Percentiles rank a stretch among this genome's conserved stretches.
Evolutionary conservation across 2,888 invertebrate genomes (phyloP).

Genomic region (Heterodera filipjevi): DNA sequence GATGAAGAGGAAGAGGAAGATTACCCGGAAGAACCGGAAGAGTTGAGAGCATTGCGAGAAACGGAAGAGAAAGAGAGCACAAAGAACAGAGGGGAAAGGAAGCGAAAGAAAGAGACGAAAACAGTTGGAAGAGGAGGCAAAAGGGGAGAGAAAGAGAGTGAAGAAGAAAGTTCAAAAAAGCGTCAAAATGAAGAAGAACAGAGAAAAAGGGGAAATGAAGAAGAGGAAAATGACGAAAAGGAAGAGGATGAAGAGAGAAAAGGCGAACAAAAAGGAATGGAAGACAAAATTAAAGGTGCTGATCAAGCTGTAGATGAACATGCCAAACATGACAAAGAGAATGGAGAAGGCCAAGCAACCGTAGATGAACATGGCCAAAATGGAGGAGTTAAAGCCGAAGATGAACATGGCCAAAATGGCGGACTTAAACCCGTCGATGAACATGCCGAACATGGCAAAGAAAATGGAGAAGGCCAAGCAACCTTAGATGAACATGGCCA

Average conservation of each 20-base stretch:
- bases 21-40: conserved; percentile 33
- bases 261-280: neutral
- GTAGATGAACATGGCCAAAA: neutral
- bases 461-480: neutral
- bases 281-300: neutral
- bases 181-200: neutral
- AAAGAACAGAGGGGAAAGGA: conserved; percentile 22
- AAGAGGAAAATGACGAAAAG: conserved; percentile 11
- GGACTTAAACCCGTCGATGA: neutral
- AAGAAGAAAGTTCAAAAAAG: conserved; percentile 11
- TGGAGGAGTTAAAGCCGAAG: neutral
- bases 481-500: neutral
- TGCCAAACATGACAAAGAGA: neutral
- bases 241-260: conserved; percentile 13
- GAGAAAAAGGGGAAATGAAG: neutral
- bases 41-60: conserved; percentile 6
- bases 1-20: conserved; percentile 27
- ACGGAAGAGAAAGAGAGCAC: neutral
- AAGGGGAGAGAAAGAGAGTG: neutral
- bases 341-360: neutral
- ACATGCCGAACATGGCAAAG: neutral
- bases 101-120: conserved; percentile 12
- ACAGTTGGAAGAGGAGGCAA: conserved; percentile 22
- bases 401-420: neutral
- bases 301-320: neutral